Evolutionary conservation across 2,888 invertebrate genomes (phyloP), one percentile per base, ranked within the genome.

Genomic region (Leptinotarsa rubiginosa): DNA sequence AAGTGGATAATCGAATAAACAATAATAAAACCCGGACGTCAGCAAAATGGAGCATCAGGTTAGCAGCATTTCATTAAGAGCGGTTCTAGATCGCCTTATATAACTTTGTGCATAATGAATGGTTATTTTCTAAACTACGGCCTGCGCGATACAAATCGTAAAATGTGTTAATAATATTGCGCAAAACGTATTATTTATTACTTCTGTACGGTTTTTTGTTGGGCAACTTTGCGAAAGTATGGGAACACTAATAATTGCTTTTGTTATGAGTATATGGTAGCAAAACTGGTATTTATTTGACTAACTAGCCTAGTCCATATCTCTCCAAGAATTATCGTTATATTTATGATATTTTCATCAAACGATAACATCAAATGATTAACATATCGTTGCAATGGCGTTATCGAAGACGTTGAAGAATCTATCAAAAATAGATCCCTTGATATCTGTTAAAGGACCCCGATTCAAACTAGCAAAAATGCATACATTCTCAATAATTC

Each of bases 1-100:
- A 78, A 78, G 78, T 78, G 62, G 62, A 62, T 62, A 62, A 62
- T 47, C 64, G 25, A 54, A 67, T 70, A 70, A 69, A 74, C 70
- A 70, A 65, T 70, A 70, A 74, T 74, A 71, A 71, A 74, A 77
- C 69, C 73, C 71, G 77, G 73, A 77, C 73, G 66, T 67, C 22
- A 65, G 68, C n/a, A 73, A 77, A 70, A 69, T 56, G 56, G 69
- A 69, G 56, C 69, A 69, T 56, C 69, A 69, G 69, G 69, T 69
- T 69, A 69, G 62, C 62, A 62, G 41, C 16, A n/a, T 41, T 62
- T 56, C 22, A 56, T 56, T 52, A 52, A 18, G 52, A 52, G 12
- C 52, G 18, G 20, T 56, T 56, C 62, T 62, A 62, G 31, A 62
- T 62, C 31, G 31, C 41, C 41, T 62, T 62, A 62, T 62, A 62